phyloP scores from a whole-genome alignment of 2,113 vertebrate species.

The Cyprinodon tularosa region DNA sequence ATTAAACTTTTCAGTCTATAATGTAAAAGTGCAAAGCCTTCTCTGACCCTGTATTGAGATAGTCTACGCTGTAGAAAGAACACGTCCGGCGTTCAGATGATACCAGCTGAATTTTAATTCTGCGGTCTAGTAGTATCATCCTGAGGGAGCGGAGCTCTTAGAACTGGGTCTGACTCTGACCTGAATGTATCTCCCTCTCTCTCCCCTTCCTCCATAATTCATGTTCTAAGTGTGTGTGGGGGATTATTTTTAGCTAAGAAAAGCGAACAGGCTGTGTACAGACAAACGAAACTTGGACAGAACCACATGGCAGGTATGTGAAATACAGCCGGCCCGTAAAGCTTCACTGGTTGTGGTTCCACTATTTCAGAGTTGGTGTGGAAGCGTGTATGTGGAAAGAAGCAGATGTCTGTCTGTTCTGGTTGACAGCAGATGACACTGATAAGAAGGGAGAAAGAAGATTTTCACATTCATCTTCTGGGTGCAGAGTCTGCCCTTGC shows the following conservation, averaged over 20 bases:
- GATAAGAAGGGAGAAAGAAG: constrained; percentile 54
- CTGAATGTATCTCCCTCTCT: constrained; percentile 67
- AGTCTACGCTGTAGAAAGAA: constrained; percentile 37
- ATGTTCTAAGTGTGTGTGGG: constrained; percentile 63
- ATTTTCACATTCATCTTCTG: constrained; percentile 36
- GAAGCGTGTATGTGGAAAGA: constrained; percentile 14
- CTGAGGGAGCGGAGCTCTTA: constrained; percentile 66
- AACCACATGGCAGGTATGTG: constrained; percentile 52
- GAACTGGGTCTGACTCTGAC: constrained; percentile 79
- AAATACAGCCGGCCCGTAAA: constrained; percentile 34
- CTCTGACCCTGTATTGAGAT: constrained; percentile 27
- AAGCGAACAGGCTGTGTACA: constrained; percentile 29
- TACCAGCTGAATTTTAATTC: constrained; percentile 73
- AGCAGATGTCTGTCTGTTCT: constrained; percentile 70
- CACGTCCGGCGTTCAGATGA: constrained; percentile 48
- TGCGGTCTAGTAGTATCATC: constrained; percentile 62
- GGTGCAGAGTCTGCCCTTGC: constrained; percentile 25
- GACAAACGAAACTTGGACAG: constrained; percentile 20
- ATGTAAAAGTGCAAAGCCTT: constrained; percentile 2
- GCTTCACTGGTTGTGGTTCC: background rate
- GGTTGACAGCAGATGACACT: constrained; percentile 67
- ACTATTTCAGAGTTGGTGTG: background rate
- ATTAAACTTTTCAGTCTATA: background rate
- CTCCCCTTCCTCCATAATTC: constrained; percentile 72
- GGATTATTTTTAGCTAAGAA: constrained; percentile 76